Evolutionary conservation across 2,113 vertebrate species (phyloP), one percentile per base, ranked within the genome.

Genomic region (Hypomesus transpacificus): DNA sequence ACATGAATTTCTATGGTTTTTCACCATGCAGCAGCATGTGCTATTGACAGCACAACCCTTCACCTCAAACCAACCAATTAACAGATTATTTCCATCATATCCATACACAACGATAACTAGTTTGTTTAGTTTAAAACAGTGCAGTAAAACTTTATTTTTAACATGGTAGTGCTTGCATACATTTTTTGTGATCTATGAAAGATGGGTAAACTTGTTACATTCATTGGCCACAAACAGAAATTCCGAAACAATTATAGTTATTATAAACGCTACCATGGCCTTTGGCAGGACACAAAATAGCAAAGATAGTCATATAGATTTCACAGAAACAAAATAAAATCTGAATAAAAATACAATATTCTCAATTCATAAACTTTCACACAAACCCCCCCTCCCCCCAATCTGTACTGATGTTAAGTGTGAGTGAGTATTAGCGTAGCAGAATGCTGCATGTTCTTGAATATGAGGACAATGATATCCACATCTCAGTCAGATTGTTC

Each of bases 121-220:
- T 46, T 46, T 46, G 39, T 16, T 1, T 60, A 14, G 21, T 14
- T 60, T 60, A 82, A 82, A 82, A 77, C 76, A 87, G 81, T 87
- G 83, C 85, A 81, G 76, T 85, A 82, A 84, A 74, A 79, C 77
- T 83, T 93, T 92, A 91, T 93, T 94, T 71, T 91, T 87, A 89
- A 88, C 80, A 90, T 58, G 82, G 91, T 90, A 91, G 87, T 91
- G 87, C 92, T 92, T 89, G 84, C 86, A 91, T 93, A 93, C 92
- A 93, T 85, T 87, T 91, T 87, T 68, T 90, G 87, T 90, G 87
- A 90, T 68, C 69, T 78, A 80, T 69, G 70, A 80, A 51, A 79
- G 52, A 80, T 63, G 71, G 63, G 66, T 78, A 82, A 80, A 83
- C 83, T 75, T 85, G 77, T 88, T 94, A 95, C 93, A 95, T 94